phyloP scores from a whole-genome alignment of 2,113 vertebrate species.

The Oenanthe oenanthe region DNA sequence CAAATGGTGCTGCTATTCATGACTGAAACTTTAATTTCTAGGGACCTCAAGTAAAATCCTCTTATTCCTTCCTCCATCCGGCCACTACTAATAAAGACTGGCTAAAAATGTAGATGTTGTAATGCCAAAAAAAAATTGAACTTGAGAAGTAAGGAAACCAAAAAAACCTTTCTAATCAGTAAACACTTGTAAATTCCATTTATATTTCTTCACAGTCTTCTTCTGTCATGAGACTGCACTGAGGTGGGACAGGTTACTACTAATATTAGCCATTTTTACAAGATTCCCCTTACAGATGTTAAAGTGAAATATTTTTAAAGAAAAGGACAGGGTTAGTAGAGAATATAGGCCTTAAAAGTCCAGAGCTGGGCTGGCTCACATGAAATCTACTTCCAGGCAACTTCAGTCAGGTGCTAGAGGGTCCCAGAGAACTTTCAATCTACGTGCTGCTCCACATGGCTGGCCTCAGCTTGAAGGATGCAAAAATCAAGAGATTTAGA shows the following conservation, averaged over 20 bases:
- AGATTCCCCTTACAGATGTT: not conserved
- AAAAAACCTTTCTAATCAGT: not conserved
- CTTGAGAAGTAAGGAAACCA: not conserved
- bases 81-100: not conserved
- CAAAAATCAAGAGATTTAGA: not conserved
- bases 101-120: not conserved
- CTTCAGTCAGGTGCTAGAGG: not conserved
- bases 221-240: not conserved
- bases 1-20: not conserved
- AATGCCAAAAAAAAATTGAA: not conserved
- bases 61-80: not conserved
- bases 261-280: not conserved
- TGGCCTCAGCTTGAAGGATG: not conserved
- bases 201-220: not conserved
- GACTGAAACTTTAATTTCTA: not conserved
- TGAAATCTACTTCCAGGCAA: not conserved
- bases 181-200: not conserved
- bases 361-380: not conserved
- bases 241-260: not conserved
- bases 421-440: not conserved
- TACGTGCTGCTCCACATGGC: accelerated
- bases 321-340: not conserved
- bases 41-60: not conserved
- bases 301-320: not conserved
- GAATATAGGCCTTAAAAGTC: not conserved